A percentile compares a stretch with the other conserved stretches of the same genome.
Evolutionary conservation across 2,797 vertebrate species (phyloP).

Genomic region (Antrozous pallidus): DNA sequence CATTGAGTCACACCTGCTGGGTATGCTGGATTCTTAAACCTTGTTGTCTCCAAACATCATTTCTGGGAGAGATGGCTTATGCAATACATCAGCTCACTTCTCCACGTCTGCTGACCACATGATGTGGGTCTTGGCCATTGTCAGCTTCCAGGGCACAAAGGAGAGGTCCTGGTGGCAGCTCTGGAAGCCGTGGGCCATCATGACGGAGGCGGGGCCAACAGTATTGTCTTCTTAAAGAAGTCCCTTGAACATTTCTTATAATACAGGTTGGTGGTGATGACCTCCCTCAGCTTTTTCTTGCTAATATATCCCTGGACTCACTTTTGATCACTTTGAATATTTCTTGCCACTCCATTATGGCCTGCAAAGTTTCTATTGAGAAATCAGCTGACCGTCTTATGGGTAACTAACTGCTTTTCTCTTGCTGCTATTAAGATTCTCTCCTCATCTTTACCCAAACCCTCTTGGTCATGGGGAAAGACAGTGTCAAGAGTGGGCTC

Average conservation of each 20-base stretch:
- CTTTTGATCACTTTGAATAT: no score
- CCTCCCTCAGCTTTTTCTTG: no score
- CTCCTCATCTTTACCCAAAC: background rate
- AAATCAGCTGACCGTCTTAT: background rate
- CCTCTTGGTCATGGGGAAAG: background rate
- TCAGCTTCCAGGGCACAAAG: conserved; percentile 93
- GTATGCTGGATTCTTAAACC: conserved; percentile 86
- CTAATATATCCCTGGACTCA: no score
- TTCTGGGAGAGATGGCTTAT: conserved; percentile 94
- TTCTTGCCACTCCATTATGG: background rate
- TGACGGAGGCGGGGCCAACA: conserved; percentile 61
- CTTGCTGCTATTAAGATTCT: background rate
- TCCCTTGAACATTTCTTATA: background rate
- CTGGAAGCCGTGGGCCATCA: conserved; percentile 94
- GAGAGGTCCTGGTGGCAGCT: conserved; percentile 92
- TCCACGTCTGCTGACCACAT: conserved; percentile 97
- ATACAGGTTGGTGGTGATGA: background rate
- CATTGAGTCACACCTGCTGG: no score
- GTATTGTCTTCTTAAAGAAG: background rate
- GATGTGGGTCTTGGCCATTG: conserved; percentile 90
- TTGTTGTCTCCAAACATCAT: conserved; percentile 98
- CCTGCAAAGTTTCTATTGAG: background rate
- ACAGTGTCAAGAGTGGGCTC: background rate
- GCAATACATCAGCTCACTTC: conserved; percentile 90
- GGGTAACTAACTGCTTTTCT: background rate